phyloP scores from a whole-genome alignment of 2,797 vertebrate species.

The Sitta carolinensis region DNA sequence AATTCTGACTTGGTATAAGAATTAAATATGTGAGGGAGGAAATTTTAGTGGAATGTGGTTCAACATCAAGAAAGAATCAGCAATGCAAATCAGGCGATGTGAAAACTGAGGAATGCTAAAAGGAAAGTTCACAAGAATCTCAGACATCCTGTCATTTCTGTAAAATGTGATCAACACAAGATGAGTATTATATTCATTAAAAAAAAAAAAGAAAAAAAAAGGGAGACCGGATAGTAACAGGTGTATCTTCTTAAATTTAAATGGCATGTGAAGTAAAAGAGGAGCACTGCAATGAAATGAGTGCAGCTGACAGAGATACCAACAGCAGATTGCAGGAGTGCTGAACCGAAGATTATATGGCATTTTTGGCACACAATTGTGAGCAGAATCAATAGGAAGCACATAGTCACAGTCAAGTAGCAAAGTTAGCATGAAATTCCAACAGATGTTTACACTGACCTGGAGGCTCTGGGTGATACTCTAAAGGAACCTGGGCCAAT shows the following conservation, averaged over 20 bases:
- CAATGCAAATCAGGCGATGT: constrained; percentile 50
- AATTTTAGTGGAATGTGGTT: constrained; percentile 53
- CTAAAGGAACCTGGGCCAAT: not conserved
- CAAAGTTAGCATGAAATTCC: not conserved
- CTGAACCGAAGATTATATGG: not conserved
- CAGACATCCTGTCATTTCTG: constrained; percentile 48
- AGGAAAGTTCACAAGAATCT: not conserved
- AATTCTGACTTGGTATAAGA: constrained; percentile 13
- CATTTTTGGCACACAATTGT: not conserved
- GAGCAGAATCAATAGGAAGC: not conserved
- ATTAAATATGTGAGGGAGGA: constrained; percentile 47
- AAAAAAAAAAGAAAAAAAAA: not conserved
- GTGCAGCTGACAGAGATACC: not conserved
- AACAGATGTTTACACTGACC: not conserved
- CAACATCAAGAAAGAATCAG: constrained; percentile 60
- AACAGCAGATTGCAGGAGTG: not conserved
- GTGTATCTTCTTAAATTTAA: not conserved
- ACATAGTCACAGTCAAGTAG: not conserved
- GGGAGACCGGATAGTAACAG: not conserved
- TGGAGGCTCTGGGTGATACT: not conserved
- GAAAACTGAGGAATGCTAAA: constrained; percentile 29
- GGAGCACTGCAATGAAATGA: not conserved
- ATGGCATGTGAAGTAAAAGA: not conserved
- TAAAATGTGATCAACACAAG: constrained; percentile 19
- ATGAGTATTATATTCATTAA: not conserved